A percentile compares a stretch with the other conserved stretches of the same genome.
These are phyloP conservation scores for Alexandromys fortis DNA, from an alignment of 2,113 vertebrate species.

Conservation along the genomic window DNA sequence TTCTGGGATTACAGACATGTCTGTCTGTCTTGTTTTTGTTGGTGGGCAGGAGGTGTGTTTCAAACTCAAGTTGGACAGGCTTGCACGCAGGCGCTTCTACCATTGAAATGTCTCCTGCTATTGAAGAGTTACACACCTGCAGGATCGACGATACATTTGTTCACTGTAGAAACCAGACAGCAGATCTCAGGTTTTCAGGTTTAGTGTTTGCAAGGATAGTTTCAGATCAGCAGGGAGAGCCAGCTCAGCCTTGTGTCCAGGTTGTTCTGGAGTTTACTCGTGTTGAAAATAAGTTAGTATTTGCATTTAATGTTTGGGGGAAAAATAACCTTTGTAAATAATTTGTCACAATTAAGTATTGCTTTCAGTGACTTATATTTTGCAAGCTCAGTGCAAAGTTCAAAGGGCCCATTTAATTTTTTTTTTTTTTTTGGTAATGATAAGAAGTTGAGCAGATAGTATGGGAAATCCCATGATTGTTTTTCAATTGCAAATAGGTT, in stretches of 20 bases:
- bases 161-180: background rate
- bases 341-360: background rate
- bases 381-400: background rate
- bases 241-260: background rate
- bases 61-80: background rate
- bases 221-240: background rate
- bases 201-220: background rate
- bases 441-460: background rate
- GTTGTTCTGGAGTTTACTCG: background rate
- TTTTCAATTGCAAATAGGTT: background rate
- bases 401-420: background rate
- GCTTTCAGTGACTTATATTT: conserved; percentile 41
- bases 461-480: background rate
- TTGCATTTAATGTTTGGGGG: background rate
- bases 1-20: background rate
- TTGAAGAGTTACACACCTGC: background rate
- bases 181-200: background rate
- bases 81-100: background rate
- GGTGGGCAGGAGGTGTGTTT: background rate
- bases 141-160: background rate
- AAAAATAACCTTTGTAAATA: background rate
- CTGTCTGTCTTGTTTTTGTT: background rate
- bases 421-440: background rate
- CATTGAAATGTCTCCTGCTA: background rate
- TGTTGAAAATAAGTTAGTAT: conserved; percentile 28